Conservation (phyloP, 2,113 vertebrate genomes). For the Excalfactoria chinensis region DNA sequence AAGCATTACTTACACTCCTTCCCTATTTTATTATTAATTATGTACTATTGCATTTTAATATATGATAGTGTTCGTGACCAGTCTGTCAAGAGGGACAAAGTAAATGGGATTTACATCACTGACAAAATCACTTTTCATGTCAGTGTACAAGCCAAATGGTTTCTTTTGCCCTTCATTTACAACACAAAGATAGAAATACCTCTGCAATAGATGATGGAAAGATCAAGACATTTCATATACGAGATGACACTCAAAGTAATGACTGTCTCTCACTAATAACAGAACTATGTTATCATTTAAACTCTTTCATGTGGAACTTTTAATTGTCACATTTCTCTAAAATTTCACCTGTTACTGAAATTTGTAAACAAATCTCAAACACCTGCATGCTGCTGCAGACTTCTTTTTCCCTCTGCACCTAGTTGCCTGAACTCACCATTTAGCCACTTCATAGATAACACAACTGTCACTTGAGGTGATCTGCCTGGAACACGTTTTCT, state of each 20-base stretch:
- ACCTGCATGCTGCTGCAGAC: not conserved
- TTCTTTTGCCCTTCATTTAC: not conserved
- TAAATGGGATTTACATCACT: not conserved
- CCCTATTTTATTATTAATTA: not conserved
- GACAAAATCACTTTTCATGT: not conserved
- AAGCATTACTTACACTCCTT: not conserved
- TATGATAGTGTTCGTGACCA: not conserved
- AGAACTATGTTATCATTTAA: not conserved
- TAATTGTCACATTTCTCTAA: not conserved
- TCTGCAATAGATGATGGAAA: not conserved
- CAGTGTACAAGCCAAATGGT: not conserved
- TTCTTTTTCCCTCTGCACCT: not conserved
- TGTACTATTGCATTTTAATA: not conserved
- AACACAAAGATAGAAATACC: not conserved
- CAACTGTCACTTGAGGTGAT: not conserved
- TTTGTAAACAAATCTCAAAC: not conserved
- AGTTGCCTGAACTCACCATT: not conserved
- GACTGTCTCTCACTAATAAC: not conserved
- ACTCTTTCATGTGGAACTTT: not conserved
- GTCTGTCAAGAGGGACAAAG: not conserved
- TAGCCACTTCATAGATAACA: not conserved
- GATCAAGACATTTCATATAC: not conserved
- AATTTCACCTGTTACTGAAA: not conserved
- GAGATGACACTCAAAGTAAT: not conserved
- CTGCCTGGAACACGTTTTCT: not conserved